Evolutionary conservation across 2,797 vertebrate genomes (phyloP).

Genomic region (Lophotriccus pileatus): DNA sequence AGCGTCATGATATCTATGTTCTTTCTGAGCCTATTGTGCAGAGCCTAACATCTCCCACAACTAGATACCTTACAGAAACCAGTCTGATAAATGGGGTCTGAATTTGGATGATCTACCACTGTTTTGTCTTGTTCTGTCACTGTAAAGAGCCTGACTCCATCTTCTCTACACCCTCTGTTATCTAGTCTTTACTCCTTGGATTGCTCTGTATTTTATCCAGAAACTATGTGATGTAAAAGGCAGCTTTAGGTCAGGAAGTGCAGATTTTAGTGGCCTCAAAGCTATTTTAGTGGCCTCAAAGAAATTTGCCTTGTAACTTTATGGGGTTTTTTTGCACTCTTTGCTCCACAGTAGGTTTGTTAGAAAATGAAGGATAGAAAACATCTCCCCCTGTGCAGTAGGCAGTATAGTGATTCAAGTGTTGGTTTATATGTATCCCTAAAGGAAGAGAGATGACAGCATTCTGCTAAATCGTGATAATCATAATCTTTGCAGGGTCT

Average conservation of each 20-base stretch:
- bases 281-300: not conserved
- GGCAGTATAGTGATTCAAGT: not conserved
- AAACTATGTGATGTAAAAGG: not conserved
- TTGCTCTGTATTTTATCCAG: not conserved
- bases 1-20: fast-evolving
- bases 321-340: not conserved
- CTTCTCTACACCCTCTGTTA: not conserved
- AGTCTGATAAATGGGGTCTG: not conserved
- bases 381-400: not conserved
- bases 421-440: not conserved
- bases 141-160: not conserved
- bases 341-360: not conserved
- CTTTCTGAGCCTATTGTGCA: not conserved
- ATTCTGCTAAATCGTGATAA: not conserved
- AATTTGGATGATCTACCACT: not conserved
- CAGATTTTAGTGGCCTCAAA: not conserved
- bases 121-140: not conserved
- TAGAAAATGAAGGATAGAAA: not conserved
- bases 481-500: not conserved
- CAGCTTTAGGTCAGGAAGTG: not conserved
- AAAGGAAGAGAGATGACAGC: not conserved
- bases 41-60: not conserved
- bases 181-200: not conserved
- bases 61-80: not conserved
- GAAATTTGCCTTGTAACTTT: not conserved